Percentiles rank a stretch among this genome's conserved stretches.
Evolutionary conservation across 1,140 invertebrate genomes (phyloP).

Genomic region (Vollenhovia emeryi): DNA sequence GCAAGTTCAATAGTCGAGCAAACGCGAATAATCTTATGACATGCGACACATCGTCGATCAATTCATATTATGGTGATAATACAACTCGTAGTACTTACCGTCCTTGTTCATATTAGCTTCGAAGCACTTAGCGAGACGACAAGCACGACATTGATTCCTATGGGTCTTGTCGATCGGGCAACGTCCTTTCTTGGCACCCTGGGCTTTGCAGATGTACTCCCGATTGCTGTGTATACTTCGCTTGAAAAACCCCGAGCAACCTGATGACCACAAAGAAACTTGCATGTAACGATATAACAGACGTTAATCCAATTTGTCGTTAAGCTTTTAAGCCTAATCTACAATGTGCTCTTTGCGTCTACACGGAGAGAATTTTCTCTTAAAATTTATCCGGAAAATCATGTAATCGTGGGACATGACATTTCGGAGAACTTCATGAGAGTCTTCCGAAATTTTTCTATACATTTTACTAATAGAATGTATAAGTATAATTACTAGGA

Average conservation of each 20-base stretch:
- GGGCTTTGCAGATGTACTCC: slow-evolving; percentile 98
- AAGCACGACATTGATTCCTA: slow-evolving; percentile 98
- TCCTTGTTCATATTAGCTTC: slow-evolving; percentile 99
- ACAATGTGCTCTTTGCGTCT: no score
- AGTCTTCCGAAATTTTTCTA: no score
- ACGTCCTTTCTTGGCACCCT: slow-evolving; percentile 95
- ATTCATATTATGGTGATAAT: background rate
- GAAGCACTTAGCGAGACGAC: slow-evolving; percentile 98
- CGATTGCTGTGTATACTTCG: slow-evolving; percentile 97
- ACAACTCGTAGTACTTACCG: slow-evolving; percentile 90
- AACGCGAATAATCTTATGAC: background rate
- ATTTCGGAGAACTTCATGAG: no score
- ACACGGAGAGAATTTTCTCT: no score
- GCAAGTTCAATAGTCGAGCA: background rate
- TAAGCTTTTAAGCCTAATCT: no score
- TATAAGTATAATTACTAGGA: no score
- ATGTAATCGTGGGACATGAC: no score
- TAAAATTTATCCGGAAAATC: no score
- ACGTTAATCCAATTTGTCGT: background rate
- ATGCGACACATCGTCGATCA: background rate
- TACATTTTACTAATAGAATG: no score
- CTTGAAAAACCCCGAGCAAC: slow-evolving; percentile 99
- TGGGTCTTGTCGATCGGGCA: slow-evolving; percentile 99
- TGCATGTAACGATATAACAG: background rate
- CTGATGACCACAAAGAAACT: slow-evolving; percentile 83